Evolutionary conservation across 2,797 vertebrate genomes (phyloP), one percentile per base, ranked within the genome.

Genomic region (Tenualosa ilisha): DNA sequence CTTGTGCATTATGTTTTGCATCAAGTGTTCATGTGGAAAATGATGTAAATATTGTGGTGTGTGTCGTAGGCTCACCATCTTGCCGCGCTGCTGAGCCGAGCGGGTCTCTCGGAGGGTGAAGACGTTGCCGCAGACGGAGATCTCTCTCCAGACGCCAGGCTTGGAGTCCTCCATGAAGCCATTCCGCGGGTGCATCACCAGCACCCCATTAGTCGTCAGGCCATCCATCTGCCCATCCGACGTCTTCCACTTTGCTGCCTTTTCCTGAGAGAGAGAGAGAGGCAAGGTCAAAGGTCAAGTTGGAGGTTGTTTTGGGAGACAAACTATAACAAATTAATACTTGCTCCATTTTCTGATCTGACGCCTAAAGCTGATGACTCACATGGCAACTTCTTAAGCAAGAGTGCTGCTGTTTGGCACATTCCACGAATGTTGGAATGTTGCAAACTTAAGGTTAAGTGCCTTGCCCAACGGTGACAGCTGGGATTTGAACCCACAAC

Each of bases 101-200:
- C 98, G 97, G 0, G 98, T 99, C 93, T 99, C 98, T 83, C 98
- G 93, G 84, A 99, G 93, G 22, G 97, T 99, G 93, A 99, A 99
- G 37, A 99, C 98, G 26, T 99, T 98, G 79, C 98, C 98, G 87
- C 98, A 99, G 81, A 99, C 98, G 0, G 98, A 99, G 93, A 99
- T 99, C 95, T 99, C 98, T 91, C 98, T 96, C 98, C 98, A 99
- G 83, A 99, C 97, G n/a, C 98, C 98, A 0, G 98, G 98, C 88
- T 98, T 97, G 85, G 98, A 99, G 94, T 99, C 97, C 92, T 99
- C 97, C 9, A 95, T 98, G 94, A 99, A 99, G 85, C 98, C 98
- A 84, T 96, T 96, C 15, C 97, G 96, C 11, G 98, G 98, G 89
- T 99, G 98, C 98, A 99, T 99, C 87, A 99, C 98, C 92, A 99